phyloP scores from a whole-genome alignment of 2,113 vertebrate genomes.

The Nothocercus nigrocapillus region DNA sequence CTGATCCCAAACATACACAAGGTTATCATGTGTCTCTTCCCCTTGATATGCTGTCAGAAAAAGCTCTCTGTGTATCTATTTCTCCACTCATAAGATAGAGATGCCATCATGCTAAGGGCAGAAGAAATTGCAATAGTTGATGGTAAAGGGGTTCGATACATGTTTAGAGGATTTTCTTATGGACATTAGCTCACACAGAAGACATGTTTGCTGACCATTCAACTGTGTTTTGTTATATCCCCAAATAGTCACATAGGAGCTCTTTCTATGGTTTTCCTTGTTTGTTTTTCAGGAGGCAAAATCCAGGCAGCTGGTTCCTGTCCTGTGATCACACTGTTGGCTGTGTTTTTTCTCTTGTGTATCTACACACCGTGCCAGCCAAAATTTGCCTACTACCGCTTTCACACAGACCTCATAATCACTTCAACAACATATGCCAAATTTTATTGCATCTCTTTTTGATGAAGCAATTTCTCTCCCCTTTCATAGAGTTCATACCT shows the following conservation, averaged over 20 bases:
- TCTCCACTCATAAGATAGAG: neutral
- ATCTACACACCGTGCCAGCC: conserved; percentile 58
- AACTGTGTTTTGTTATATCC: neutral
- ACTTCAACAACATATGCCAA: conserved; percentile 39
- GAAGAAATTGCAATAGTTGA: neutral
- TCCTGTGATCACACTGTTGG: conserved; percentile 60
- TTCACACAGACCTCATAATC: conserved; percentile 69
- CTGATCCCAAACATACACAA: neutral
- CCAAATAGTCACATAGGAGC: neutral
- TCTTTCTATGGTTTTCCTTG: conserved; percentile 27
- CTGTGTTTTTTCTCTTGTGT: conserved; percentile 64
- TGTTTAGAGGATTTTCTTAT: neutral
- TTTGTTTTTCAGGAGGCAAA: conserved; percentile 63
- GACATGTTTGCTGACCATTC: neutral
- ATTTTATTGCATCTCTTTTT: conserved; percentile 24
- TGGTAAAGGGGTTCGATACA: accelerated
- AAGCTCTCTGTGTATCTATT: neutral
- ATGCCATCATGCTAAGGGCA: neutral
- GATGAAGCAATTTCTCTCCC: neutral
- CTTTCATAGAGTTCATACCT: neutral
- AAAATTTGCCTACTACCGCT: conserved; percentile 72
- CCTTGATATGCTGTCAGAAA: neutral
- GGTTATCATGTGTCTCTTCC: neutral
- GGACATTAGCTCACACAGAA: neutral
- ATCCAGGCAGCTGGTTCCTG: conserved; percentile 64